These are phyloP conservation scores for Microdon myrmicae DNA, from an alignment of 2,888 invertebrate species.

Conservation along the genomic window DNA sequence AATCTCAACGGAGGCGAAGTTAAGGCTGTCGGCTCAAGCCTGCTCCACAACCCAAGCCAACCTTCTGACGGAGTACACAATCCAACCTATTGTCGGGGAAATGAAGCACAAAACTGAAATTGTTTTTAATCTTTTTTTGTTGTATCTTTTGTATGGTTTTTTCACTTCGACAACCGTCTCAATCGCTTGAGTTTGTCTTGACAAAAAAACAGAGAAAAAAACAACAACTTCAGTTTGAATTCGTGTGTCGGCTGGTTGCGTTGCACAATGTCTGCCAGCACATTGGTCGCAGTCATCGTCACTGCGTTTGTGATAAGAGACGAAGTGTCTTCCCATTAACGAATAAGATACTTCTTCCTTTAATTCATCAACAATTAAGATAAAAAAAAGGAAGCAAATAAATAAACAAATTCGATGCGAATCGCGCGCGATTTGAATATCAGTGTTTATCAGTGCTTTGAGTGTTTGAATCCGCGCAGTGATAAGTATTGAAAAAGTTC, in stretches of 20 bases:
- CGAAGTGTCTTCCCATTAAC: constrained; percentile 7
- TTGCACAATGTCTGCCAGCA: constrained; percentile 27
- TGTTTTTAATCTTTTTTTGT: background rate
- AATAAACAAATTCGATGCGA: no score
- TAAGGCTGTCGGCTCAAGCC: no score
- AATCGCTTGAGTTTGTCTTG: constrained; percentile 33
- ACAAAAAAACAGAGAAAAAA: no score
- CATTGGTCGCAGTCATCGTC: background rate
- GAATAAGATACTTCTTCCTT: no score
- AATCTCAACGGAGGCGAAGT: constrained; percentile 31
- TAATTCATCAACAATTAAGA: no score
- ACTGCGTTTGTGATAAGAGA: constrained; percentile 26
- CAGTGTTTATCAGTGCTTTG: no score
- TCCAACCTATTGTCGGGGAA: constrained; percentile 47
- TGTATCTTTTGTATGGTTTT: no score
- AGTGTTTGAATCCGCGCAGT: no score
- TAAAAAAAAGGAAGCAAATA: no score
- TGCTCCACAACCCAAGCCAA: constrained; percentile 15
- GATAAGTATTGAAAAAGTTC: no score
- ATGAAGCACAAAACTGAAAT: constrained; percentile 15
- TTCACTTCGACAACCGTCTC: constrained; percentile 29
- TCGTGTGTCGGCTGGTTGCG: constrained; percentile 27
- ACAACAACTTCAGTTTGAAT: constrained; percentile 37
- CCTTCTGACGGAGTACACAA: constrained; percentile 30
- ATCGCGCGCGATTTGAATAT: no score